Evolutionary conservation across 2,888 invertebrate species (phyloP).

Genomic region (Creontiades dilutus): DNA sequence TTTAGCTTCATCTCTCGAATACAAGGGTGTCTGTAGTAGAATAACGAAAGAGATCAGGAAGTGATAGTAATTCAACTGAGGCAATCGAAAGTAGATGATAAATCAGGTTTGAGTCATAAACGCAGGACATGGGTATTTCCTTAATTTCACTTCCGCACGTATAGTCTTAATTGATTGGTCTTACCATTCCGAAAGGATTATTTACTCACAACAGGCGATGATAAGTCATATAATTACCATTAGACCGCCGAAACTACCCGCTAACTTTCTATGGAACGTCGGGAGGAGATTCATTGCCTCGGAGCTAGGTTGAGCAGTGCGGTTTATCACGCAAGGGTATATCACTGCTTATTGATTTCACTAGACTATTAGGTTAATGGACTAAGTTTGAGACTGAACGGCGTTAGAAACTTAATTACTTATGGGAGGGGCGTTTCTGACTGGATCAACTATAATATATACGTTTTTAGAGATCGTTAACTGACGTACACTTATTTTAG

Average conservation of each 20-base stretch:
- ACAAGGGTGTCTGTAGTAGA: no score
- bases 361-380: constrained; percentile 67
- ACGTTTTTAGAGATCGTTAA: neutral
- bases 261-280: constrained; percentile 36
- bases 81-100: no score
- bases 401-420: constrained; percentile 64
- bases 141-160: neutral
- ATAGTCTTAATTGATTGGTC: neutral
- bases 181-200: neutral
- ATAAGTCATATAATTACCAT: constrained; percentile 22
- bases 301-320: constrained; percentile 35
- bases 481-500: no score
- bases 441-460: neutral
- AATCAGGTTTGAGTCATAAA: no score
- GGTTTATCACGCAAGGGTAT: constrained; percentile 62
- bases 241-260: constrained; percentile 24
- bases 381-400: constrained; percentile 61
- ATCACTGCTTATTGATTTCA: constrained; percentile 69
- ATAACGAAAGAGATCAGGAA: no score
- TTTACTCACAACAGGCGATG: neutral
- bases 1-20: no score
- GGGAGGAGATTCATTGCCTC: constrained; percentile 40
- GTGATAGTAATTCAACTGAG: no score
- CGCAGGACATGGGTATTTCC: neutral
- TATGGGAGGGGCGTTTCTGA: constrained; percentile 16